phyloP scores from a whole-genome alignment of 2,888 invertebrate genomes.

The Chalcosyrphus nemorum region DNA sequence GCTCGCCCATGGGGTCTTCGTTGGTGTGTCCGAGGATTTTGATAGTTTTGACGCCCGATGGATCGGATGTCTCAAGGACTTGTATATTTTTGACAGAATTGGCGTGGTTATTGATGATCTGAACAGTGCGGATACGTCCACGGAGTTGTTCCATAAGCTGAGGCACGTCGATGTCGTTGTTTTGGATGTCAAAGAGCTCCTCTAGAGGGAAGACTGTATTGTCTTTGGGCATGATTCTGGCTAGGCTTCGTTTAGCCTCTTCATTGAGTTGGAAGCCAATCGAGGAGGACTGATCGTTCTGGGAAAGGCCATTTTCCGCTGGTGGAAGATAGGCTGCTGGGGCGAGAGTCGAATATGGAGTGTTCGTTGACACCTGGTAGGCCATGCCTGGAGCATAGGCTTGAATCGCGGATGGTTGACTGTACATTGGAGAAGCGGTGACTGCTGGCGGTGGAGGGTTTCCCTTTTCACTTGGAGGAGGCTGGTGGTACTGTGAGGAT shows the following conservation, averaged over 20 bases:
- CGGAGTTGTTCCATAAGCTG: conserved; percentile 36
- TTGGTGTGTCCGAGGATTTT: conserved; percentile 78
- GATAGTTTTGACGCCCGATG: conserved; percentile 78
- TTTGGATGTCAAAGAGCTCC: not conserved
- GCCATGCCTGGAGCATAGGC: conserved; percentile 55
- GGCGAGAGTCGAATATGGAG: conserved; percentile 48
- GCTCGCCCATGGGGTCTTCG: conserved; percentile 77
- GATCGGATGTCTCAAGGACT: conserved; percentile 77
- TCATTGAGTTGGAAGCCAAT: conserved; percentile 47
- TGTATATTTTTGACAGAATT: conserved; percentile 76
- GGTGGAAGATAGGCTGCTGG: conserved; percentile 36
- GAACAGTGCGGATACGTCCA: conserved; percentile 78
- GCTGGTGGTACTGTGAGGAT: conserved; percentile 45
- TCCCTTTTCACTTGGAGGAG: conserved; percentile 5
- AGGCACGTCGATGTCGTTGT: conserved; percentile 35
- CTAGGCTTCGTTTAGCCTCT: conserved; percentile 27
- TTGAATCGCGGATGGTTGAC: conserved; percentile 65
- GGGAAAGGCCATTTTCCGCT: conserved; percentile 72
- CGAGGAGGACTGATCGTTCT: conserved; percentile 16
- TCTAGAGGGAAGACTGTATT: conserved; percentile 30
- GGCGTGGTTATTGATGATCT: conserved; percentile 76
- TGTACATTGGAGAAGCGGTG: conserved; percentile 75
- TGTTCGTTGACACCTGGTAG: conserved; percentile 66
- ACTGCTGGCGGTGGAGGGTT: conserved; percentile 51
- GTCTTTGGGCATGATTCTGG: conserved; percentile 50